Conservation (phyloP, 2,888 invertebrate genomes). For the Schizaphis graminum region DNA sequence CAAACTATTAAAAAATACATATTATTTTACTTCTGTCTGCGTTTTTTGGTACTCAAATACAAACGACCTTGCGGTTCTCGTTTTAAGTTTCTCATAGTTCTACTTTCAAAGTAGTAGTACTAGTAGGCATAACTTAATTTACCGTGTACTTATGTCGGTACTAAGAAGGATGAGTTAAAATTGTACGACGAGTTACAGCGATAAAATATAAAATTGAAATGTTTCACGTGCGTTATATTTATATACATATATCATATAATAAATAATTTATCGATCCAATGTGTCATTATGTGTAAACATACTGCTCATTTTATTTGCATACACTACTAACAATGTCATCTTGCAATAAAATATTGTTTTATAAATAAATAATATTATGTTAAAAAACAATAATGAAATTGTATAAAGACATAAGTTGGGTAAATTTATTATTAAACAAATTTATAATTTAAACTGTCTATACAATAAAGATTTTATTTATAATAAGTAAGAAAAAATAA, state of each 20-base stretch:
- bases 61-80: background rate
- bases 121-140: too few species aligned
- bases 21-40: background rate
- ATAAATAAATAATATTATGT: background rate
- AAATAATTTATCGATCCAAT: background rate
- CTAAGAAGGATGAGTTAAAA: background rate
- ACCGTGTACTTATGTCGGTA: background rate
- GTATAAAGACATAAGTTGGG: background rate
- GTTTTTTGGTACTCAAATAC: background rate
- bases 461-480: background rate
- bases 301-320: background rate
- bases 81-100: background rate
- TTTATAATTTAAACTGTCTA: background rate
- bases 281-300: background rate
- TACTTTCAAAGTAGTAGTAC: background rate
- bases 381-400: background rate
- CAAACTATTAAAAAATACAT: background rate
- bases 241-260: background rate
- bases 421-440: background rate
- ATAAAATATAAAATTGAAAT: background rate
- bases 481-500: background rate
- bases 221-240: background rate
- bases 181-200: background rate
- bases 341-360: background rate
- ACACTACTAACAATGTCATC: background rate